Base-by-base conservation (phyloP, 1,140 invertebrate genomes). In the Tetragnatha versicolor region DNA sequence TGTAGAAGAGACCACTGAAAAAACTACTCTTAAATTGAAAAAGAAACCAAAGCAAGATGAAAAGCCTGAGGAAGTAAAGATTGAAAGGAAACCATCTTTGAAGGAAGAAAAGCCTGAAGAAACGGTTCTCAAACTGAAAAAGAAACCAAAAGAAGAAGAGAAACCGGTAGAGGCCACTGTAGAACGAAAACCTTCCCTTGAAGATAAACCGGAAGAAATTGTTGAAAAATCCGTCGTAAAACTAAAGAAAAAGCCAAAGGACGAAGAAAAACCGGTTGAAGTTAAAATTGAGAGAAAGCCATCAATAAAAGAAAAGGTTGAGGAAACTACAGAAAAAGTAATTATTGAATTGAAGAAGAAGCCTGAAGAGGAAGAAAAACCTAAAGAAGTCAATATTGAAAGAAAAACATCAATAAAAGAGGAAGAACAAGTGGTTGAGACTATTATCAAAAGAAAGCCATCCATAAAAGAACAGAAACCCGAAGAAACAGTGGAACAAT, bases 11-110 rank as follows among this genome's bases (percentile, higher is more conserved):
- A 27, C 47, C 81, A 37, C 29, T 42, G 49, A 63, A 35, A 14
- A 25, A 29, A 85, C 45, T 17, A 27, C 63, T 37, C 7, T 63
- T 27, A 72, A 86, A 2, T 82, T 85, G 77, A 86, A 83, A 3
- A 85, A 82, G 39, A 82, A 33, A 31, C 27, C 42, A 5, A 49
- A 66, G 25, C 14, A 27, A 80, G 79, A 84, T 80, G 49, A 80
- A 45, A 22, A 45, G 14, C 29, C 20, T n/a, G 5, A 31, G 22
- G 68, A 42, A 45, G 31, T 60, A 22, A 31, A 7, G n/a, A 14
- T 49, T 14, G 17, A 20, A 42, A 66, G 42, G 14, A 55, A 78
- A 39, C 22, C 37, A 6, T 79, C 29, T n/a, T 42, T 53, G 27
- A 49, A 29, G 47, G 45, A 53, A 25, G 53, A 79, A 76, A 80